These are phyloP conservation scores for Stenchaetothrips biformis DNA, from an alignment of 2,888 invertebrate genomes.

Conservation along the genomic window DNA sequence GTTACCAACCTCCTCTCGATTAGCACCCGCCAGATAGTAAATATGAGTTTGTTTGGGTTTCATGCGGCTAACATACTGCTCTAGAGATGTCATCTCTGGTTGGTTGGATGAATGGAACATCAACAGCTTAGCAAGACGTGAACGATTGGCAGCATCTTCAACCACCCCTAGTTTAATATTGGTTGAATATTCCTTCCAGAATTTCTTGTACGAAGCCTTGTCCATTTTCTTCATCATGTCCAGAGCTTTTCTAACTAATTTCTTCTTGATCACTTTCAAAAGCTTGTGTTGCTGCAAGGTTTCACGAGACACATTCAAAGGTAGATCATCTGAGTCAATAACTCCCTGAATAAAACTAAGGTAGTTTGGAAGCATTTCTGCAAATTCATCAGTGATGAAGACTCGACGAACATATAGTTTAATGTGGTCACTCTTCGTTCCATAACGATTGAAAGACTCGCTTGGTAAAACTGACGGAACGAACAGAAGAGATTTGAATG, in stretches of 20 bases:
- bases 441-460: slow-evolving; percentile 94
- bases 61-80: slow-evolving; percentile 92
- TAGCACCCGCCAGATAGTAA: slow-evolving; percentile 92
- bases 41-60: slow-evolving; percentile 90
- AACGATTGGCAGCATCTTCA: slow-evolving; percentile 95
- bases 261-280: slow-evolving; percentile 98
- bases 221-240: slow-evolving; percentile 98
- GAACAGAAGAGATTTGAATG: slow-evolving; percentile 93
- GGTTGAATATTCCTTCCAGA: slow-evolving; percentile 99
- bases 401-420: slow-evolving; percentile 96
- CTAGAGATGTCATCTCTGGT: slow-evolving; percentile 64
- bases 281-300: slow-evolving; percentile 98
- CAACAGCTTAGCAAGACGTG: slow-evolving; percentile 89
- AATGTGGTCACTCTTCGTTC: slow-evolving; percentile 89
- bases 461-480: slow-evolving; percentile 86
- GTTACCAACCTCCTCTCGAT: slow-evolving; percentile 61
- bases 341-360: slow-evolving; percentile 92
- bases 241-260: slow-evolving; percentile 90
- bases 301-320: slow-evolving; percentile 96
- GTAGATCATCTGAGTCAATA: slow-evolving; percentile 97
- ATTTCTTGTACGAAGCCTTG: slow-evolving; percentile 80
- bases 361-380: slow-evolving; percentile 98
- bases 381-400: slow-evolving; percentile 99
- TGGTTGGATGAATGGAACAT: slow-evolving; percentile 79
- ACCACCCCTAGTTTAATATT: slow-evolving; percentile 95